A percentile compares a stretch with the other conserved stretches of the same genome.
These are phyloP conservation scores for Sarcophilus harrisii DNA, from an alignment of 2,797 vertebrate species.

Conservation along the genomic window DNA sequence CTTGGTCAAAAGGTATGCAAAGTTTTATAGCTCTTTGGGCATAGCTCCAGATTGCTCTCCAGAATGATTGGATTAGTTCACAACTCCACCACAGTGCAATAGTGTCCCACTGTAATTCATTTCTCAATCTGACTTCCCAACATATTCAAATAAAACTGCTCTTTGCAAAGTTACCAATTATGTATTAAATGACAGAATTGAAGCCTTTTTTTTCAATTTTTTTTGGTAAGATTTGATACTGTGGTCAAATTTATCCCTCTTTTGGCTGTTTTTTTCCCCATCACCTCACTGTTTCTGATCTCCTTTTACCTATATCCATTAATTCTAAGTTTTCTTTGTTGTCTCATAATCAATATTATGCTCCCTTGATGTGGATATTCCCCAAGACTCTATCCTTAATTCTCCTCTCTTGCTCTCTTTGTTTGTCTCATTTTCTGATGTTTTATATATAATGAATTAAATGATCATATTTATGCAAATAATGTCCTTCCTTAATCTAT, in stretches of 20 bases:
- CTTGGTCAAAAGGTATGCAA: too few species aligned
- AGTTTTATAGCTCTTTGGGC: too few species aligned
- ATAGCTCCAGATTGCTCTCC: too few species aligned
- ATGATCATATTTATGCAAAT: background rate
- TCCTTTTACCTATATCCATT: background rate
- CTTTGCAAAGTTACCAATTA: background rate
- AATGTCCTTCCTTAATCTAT: background rate
- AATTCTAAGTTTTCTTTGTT: background rate
- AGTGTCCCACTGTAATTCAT: background rate
- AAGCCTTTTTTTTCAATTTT: background rate
- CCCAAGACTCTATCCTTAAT: background rate
- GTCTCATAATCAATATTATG: background rate
- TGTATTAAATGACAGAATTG: background rate
- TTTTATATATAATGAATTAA: background rate
- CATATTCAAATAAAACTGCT: background rate
- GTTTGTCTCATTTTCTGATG: background rate
- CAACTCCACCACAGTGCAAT: too few species aligned
- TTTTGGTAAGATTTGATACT: background rate
- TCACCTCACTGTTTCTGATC: background rate
- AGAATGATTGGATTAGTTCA: too few species aligned
- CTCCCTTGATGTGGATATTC: background rate
- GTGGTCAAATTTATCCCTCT: background rate
- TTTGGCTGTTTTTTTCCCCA: background rate
- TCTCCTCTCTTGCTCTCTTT: background rate
- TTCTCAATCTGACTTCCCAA: background rate